Percentiles rank a stretch among this genome's conserved stretches.
Evolutionary conservation across 2,797 vertebrate genomes (phyloP).

Genomic region (Natrix natrix): DNA sequence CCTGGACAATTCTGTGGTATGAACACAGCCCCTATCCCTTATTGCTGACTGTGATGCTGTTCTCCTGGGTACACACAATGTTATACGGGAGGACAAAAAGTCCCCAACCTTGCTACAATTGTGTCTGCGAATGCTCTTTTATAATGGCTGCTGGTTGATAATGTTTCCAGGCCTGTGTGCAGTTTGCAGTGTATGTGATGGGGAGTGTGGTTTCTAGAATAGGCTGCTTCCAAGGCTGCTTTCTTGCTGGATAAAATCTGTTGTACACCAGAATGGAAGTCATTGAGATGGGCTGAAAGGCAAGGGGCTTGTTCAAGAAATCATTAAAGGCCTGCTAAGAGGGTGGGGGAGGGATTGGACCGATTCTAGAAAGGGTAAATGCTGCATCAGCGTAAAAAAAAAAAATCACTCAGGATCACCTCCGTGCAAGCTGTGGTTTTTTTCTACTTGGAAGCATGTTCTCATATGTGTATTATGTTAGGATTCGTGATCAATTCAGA

Average conservation of each 20-base stretch:
- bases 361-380: background rate
- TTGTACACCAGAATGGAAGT: background rate
- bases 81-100: background rate
- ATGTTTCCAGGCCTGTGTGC: background rate
- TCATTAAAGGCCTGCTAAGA: background rate
- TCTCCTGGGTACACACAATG: background rate
- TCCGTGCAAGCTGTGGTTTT: background rate
- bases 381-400: background rate
- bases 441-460: background rate
- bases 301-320: background rate
- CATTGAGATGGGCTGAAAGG: background rate
- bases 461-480: background rate
- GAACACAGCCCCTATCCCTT: background rate
- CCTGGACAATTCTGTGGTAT: background rate
- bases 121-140: background rate
- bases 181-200: background rate
- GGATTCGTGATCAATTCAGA: background rate
- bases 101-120: background rate
- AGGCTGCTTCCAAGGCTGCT: background rate
- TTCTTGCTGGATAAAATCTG: background rate
- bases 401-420: background rate
- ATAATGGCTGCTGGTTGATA: background rate
- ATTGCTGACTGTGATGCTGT: background rate
- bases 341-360: background rate
- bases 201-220: background rate